Evolutionary conservation across 2,797 vertebrate species (phyloP).

Genomic region (Phoxinus dragarum): DNA sequence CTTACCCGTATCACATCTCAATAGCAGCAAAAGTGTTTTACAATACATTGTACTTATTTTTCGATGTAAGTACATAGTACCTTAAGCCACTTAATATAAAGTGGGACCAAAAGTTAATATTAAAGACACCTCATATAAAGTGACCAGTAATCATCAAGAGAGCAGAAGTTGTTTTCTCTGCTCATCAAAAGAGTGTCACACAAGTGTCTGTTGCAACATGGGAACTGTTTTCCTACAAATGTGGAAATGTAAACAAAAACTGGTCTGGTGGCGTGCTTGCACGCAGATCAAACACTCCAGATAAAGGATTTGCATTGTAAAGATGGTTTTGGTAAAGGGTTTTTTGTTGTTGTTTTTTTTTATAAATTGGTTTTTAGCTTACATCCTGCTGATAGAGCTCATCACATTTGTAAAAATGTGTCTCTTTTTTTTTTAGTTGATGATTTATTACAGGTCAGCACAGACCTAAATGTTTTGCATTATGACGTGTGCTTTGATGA

Average conservation of each 20-base stretch:
- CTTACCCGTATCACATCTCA: too few species aligned
- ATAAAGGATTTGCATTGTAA: slow-evolving; percentile 20
- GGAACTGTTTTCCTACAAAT: background rate
- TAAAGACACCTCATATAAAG: background rate
- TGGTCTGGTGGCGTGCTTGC: background rate
- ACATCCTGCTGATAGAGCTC: background rate
- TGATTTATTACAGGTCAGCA: background rate
- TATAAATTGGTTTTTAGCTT: background rate
- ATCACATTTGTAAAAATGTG: background rate
- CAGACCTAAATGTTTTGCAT: background rate
- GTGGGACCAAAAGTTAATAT: too few species aligned
- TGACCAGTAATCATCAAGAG: background rate
- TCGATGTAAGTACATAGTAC: too few species aligned
- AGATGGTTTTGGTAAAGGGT: background rate
- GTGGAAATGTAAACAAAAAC: slow-evolving; percentile 1
- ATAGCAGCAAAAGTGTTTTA: too few species aligned
- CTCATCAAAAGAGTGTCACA: background rate
- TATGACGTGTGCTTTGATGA: background rate
- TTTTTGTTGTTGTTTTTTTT: background rate
- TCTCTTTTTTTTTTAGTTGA: background rate
- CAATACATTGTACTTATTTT: too few species aligned
- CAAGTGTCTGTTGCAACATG: background rate
- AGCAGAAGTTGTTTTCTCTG: background rate
- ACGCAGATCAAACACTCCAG: background rate
- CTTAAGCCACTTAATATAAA: too few species aligned